Evolutionary conservation across 2,113 vertebrate species (phyloP).

Genomic region (Dicentrarchus labrax): DNA sequence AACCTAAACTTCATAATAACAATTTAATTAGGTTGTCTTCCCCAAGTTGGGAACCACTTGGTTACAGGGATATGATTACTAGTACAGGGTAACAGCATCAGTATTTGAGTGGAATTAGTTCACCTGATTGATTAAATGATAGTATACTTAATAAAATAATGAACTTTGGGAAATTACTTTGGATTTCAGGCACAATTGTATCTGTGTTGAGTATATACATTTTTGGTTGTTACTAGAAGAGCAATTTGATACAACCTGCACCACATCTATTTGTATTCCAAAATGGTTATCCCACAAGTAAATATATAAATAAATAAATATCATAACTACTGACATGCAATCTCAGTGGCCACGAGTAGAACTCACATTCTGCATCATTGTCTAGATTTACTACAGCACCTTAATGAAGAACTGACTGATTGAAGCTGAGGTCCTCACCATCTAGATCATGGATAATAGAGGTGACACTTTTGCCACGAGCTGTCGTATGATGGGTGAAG

Average conservation of each 20-base stretch:
- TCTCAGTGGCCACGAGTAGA: neutral
- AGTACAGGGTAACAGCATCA: neutral
- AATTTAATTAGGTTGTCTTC: too few relatives aligned
- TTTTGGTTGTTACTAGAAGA: neutral
- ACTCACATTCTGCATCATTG: constrained; percentile 1
- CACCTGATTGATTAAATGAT: too few relatives aligned
- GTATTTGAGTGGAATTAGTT: too few relatives aligned
- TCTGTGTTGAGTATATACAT: neutral
- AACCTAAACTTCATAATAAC: too few relatives aligned
- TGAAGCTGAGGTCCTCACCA: constrained; percentile 14
- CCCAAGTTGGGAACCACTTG: too few relatives aligned
- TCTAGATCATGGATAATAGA: constrained; percentile 56
- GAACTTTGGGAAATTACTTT: too few relatives aligned
- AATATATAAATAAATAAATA: constrained; percentile 19
- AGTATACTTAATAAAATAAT: too few relatives aligned
- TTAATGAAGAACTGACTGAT: constrained; percentile 46
- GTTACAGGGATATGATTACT: neutral
- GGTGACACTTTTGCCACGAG: constrained; percentile 42
- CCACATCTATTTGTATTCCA: neutral
- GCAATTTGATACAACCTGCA: neutral
- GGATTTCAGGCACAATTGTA: neutral
- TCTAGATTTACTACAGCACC: constrained; percentile 21
- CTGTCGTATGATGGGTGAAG: constrained; percentile 38
- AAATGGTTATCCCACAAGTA: neutral
- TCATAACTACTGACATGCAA: neutral